Base-by-base conservation (phyloP, 2,113 vertebrate species). In the Panthera tigris region DNA sequence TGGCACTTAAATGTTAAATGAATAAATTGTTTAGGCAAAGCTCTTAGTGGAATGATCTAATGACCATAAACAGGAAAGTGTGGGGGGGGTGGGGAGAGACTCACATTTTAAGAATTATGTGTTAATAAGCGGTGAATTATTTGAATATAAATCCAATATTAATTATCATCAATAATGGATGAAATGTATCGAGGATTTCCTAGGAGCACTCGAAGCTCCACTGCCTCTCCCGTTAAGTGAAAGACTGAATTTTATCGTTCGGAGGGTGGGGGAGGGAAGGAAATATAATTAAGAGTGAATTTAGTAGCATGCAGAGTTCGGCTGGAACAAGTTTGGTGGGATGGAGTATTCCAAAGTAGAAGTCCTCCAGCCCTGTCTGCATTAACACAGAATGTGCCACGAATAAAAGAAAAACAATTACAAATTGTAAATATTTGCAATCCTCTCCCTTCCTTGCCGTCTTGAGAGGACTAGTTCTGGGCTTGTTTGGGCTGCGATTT, bases 141-240 rank as follows among this genome's bases (percentile, higher is more conserved):
- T 95, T 79, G 48, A 74, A 18, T 69, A 29, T 66, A 92, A 95
- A 84, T 82, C 76, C 85, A 95, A 4, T 82, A 50, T 84, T 95
- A 95, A 94, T 96, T 87, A 80, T 52, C 91, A 92, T 81, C 94
- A 93, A 29, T 97, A 91, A 97, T 82, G 61, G 78, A 89, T 78
- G 88, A 91, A 95, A 52, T 97, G 82, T 84, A 89, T 52, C 33
- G 50, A 89, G 50, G 33, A 57, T 91, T 95, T 89, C 29, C 92
- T 76, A 5, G 66, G 65, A 55, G 1, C 50, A 71, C 73, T 48
- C 66, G 55, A 21, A 36, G 14, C 41, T 85, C 85, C 52, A 9
- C 66, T 48, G 61, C n/a, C 5, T 96, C 36, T 88, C 29, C 29
- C 55, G 78, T 93, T 88, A 89, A 39, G 36, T 52, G 78, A 94